These are phyloP conservation scores for Platorchestia sp. DNA, from an alignment of 1,140 invertebrate genomes.

Conservation along the genomic window DNA sequence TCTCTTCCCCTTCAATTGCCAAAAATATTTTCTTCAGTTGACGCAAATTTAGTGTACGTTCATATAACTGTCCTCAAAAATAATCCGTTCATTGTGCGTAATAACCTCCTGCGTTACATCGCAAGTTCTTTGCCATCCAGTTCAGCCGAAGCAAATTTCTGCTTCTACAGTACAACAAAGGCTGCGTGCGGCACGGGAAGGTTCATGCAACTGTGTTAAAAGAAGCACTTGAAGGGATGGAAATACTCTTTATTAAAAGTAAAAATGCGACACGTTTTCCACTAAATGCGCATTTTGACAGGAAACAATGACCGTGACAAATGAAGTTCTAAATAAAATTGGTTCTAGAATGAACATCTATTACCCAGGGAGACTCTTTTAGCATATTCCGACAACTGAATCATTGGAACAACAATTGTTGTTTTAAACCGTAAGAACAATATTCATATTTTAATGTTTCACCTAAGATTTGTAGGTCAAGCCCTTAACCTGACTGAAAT, in stretches of 20 bases:
- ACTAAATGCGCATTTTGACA: background rate
- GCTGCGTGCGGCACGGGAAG: too few relatives aligned
- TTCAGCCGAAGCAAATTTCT: too few relatives aligned
- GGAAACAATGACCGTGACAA: background rate
- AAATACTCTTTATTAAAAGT: conserved; percentile 11
- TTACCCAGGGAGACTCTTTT: background rate
- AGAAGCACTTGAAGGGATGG: background rate
- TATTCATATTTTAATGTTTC: background rate
- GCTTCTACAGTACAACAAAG: too few relatives aligned
- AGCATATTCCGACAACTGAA: background rate
- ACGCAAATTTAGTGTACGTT: too few relatives aligned
- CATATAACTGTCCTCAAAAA: too few relatives aligned
- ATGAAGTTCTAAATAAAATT: background rate
- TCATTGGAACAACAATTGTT: background rate
- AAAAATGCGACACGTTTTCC: background rate
- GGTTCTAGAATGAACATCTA: background rate
- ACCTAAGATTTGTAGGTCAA: background rate
- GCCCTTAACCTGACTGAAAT: background rate
- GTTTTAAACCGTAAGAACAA: background rate
- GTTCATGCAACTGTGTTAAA: background rate
- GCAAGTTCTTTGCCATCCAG: too few relatives aligned
- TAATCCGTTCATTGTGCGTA: too few relatives aligned
- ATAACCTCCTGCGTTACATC: too few relatives aligned
- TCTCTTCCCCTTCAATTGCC: too few relatives aligned
- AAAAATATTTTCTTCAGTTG: too few relatives aligned